Evolutionary conservation across 2,888 invertebrate species (phyloP), one percentile per base, ranked within the genome.

Genomic region (Exephanes ischioxanthus): DNA sequence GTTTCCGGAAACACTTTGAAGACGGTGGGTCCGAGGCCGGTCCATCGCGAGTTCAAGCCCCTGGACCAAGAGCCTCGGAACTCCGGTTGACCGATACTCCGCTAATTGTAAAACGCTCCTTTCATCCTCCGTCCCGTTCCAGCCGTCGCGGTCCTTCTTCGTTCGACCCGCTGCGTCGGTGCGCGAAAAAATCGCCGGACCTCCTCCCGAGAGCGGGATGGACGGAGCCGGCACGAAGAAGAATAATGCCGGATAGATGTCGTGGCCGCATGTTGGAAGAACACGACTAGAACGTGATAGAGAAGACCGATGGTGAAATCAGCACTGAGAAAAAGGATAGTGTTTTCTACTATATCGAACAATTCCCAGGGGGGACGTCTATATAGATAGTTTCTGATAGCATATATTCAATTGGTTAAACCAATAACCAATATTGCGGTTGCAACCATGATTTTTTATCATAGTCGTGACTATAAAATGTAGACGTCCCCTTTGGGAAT

Each of bases 21-120:
- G 45, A 45, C 16, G 3, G 41, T 41, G 11, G 45, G 0, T 45
- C 2, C 0, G 45, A 3, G 14, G 45, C 45, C 16, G 45, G 45
- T 45, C 41, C 41, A 11, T 55, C 26, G 22, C 26, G 26, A 4
- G 22, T 58, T 58, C 1, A 11, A 26, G 26, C 58, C 26, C 3
- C 26, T 9, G 14, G 58, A 58, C 3, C 14, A n/a, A n/a, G 48
- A 37, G 41, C n/a, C 66, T 7, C 66, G 63, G 76, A 84, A 84
- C 63, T 61, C 63, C 53, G 66, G 55, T 72, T 45, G 33, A 30
- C 80, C 89, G 91, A 92, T 90, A 91, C 90, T 58, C 4, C 90
- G 91, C 91, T 92, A 92, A 92, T 92, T 92, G 92, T 90, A 87
- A 89, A 91, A 89, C 89, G 86, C 48, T 73, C 86, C 87, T 88